Conservation (phyloP, 2,888 invertebrate genomes). For the Meloe dianella region DNA sequence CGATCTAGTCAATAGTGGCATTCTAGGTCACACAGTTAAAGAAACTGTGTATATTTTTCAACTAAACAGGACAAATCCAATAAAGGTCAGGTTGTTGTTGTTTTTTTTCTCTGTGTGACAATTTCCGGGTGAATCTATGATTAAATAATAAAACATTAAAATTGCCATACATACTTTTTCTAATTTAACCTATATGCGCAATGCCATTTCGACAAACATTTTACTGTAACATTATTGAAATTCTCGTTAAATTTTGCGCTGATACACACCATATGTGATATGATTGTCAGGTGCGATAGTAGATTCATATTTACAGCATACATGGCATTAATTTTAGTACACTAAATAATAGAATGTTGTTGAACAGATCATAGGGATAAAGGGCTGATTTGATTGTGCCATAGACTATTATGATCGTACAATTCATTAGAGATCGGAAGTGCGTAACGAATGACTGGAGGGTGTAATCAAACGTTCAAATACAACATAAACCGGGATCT, state of each 20-base stretch:
- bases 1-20: neutral
- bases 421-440: slow-evolving; percentile 26
- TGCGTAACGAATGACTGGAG: slow-evolving; percentile 31
- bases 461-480: slow-evolving; percentile 21
- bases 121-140: too few relatives aligned
- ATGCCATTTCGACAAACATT: too few relatives aligned
- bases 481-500: slow-evolving; percentile 31
- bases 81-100: too few relatives aligned
- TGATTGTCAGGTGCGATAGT: neutral
- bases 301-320: neutral
- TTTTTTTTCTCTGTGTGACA: too few relatives aligned
- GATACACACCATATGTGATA: neutral
- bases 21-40: neutral
- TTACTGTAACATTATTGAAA: too few relatives aligned
- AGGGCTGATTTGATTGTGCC: slow-evolving; percentile 2
- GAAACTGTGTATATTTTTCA: too few relatives aligned
- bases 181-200: too few relatives aligned
- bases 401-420: neutral
- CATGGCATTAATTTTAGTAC: neutral
- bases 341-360: neutral
- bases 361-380: neutral
- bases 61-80: too few relatives aligned
- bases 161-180: too few relatives aligned
- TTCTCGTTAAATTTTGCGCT: neutral
- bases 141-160: too few relatives aligned